Percentiles rank a stretch among this genome's conserved stretches.
Conservation (phyloP, 2,888 invertebrate species). For the Agrypnus murinus region DNA sequence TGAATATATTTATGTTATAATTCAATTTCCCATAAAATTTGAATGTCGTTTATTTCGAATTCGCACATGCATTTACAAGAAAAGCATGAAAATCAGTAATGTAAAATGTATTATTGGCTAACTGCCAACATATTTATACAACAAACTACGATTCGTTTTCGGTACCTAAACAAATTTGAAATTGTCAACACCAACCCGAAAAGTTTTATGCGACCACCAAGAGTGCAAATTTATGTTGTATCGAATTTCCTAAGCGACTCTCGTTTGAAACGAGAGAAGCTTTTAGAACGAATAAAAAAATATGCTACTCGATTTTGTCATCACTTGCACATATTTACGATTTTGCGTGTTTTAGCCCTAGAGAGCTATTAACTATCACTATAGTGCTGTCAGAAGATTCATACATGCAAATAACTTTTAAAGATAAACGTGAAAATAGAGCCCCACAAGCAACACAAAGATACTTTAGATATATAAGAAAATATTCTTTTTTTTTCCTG, state of each 20-base stretch:
- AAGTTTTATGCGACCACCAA: constrained; percentile 30
- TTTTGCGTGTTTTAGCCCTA: background rate
- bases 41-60: no score
- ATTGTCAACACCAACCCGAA: constrained; percentile 24
- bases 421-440: no score
- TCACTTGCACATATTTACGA: constrained; percentile 30
- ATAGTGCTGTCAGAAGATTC: background rate
- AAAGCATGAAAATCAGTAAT: constrained; percentile 19
- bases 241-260: constrained; percentile 30
- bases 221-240: constrained; percentile 37
- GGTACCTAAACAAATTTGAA: constrained; percentile 28
- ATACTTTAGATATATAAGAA: no score
- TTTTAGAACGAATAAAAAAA: constrained; percentile 29
- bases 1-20: no score
- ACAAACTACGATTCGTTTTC: constrained; percentile 7
- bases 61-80: background rate
- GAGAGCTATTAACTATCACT: constrained; percentile 7
- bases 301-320: constrained; percentile 32
- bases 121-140: constrained; percentile 20
- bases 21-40: no score
- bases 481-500: no score
- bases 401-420: no score
- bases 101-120: constrained; percentile 26
- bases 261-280: constrained; percentile 31
- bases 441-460: no score